A percentile compares a stretch with the other conserved stretches of the same genome.
These are phyloP conservation scores for Labeo calbasu DNA, from an alignment of 2,797 vertebrate genomes.

Conservation along the genomic window DNA sequence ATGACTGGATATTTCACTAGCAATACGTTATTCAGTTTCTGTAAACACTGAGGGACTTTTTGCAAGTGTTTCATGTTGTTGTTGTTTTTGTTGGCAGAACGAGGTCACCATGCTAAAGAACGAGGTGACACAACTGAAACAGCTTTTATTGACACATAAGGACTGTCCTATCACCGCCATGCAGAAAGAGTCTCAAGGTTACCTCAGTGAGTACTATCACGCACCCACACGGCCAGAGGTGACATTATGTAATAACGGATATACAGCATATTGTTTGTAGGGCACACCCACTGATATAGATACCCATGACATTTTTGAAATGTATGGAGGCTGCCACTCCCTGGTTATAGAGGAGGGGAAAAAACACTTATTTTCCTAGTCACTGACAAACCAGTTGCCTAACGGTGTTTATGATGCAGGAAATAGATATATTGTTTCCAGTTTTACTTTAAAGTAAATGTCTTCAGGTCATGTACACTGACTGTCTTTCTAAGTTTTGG, in stretches of 20 bases:
- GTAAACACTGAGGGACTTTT: not conserved
- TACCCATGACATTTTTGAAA: slow-evolving; percentile 72
- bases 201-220: slow-evolving; percentile 93
- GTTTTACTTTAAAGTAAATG: slow-evolving; percentile 9
- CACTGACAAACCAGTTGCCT: slow-evolving; percentile 16
- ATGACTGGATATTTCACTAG: not conserved
- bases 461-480: not conserved
- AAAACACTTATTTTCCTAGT: slow-evolving; percentile 20
- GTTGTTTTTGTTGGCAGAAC: slow-evolving; percentile 78
- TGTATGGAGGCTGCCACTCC: slow-evolving; percentile 74
- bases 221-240: slow-evolving; percentile 38
- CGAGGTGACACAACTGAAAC: slow-evolving; percentile 99
- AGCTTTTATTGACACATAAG: slow-evolving; percentile 98
- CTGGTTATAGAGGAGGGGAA: slow-evolving; percentile 49
- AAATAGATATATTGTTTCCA: not conserved
- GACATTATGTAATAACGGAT: slow-evolving; percentile 23
- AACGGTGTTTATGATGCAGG: not conserved
- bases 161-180: slow-evolving; percentile 99
- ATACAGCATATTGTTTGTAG: slow-evolving; percentile 15
- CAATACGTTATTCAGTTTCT: slow-evolving; percentile 4
- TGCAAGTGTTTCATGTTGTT: slow-evolving; percentile 13
- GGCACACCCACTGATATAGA: slow-evolving; percentile 66
- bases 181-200: slow-evolving; percentile 99
- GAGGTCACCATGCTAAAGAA: slow-evolving; percentile 99
- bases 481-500: not conserved